Percentiles rank a stretch among this genome's conserved stretches.
phyloP scores from a whole-genome alignment of 2,797 vertebrate genomes.

The Rhincodon typus region DNA sequence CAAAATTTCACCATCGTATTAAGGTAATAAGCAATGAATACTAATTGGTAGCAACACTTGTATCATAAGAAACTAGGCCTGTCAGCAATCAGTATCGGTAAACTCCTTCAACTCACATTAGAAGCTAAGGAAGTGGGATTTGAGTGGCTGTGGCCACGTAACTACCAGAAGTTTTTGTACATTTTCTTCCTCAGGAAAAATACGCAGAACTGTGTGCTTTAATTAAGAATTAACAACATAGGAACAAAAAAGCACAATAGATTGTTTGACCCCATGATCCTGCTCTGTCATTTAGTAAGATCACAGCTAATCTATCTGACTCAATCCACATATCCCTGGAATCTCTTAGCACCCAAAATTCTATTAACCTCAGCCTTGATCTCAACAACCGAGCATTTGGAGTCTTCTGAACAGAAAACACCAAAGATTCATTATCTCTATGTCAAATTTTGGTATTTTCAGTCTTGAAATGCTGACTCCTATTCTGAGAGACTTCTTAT shows the following conservation, averaged over 20 bases:
- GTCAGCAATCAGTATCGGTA: neutral
- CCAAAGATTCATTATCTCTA: neutral
- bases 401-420: neutral
- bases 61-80: neutral
- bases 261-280: neutral
- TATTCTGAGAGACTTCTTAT: neutral
- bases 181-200: no score
- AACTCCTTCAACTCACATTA: neutral
- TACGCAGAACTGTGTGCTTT: no score
- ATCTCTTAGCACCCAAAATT: neutral
- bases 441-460: neutral
- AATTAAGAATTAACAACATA: no score
- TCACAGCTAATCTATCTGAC: neutral
- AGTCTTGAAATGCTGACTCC: neutral
- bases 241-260: no score
- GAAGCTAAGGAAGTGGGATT: neutral
- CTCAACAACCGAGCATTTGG: neutral
- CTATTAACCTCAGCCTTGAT: neutral
- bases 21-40: neutral
- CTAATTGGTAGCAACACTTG: neutral
- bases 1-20: neutral
- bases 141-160: neutral
- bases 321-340: neutral
- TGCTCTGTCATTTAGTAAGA: neutral
- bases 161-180: no score